Evolutionary conservation across 2,113 vertebrate species (phyloP).

Genomic region (Gobius niger): DNA sequence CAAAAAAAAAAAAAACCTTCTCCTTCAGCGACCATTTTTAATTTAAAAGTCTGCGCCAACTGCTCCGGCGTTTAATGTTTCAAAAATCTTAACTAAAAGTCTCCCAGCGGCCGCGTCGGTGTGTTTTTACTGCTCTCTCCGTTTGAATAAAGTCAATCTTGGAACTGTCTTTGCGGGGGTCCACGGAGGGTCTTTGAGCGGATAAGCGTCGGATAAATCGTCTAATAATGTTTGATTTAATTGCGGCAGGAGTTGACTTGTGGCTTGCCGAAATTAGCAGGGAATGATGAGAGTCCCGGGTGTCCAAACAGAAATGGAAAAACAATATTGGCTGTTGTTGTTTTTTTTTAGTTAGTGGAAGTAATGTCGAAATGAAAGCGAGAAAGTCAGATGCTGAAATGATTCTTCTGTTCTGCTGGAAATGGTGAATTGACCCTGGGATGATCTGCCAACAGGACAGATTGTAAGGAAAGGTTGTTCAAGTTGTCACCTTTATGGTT

Average conservation of each 20-base stretch:
- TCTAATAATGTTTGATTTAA: conserved; percentile 5
- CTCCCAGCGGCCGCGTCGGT: neutral
- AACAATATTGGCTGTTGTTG: neutral
- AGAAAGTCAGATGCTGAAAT: too few species aligned
- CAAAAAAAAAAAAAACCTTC: neutral
- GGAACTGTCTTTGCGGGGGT: neutral
- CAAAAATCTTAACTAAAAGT: neutral
- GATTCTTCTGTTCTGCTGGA: too few species aligned
- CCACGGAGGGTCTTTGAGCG: conserved; percentile 2
- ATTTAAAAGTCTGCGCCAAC: conserved; percentile 4
- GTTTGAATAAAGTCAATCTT: conserved; percentile 10
- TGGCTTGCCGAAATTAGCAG: neutral
- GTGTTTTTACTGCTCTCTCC: conserved; percentile 1
- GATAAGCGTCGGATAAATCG: neutral
- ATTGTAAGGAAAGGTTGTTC: too few species aligned
- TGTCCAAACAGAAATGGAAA: neutral
- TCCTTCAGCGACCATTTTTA: conserved; percentile 6
- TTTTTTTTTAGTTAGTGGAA: too few species aligned
- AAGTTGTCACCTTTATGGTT: too few species aligned
- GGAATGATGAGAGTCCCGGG: neutral
- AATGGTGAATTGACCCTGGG: too few species aligned
- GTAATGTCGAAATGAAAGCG: too few species aligned
- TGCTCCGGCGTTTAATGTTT: conserved; percentile 5
- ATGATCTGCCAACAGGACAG: too few species aligned
- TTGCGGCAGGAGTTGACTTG: neutral